These are phyloP conservation scores for Drymonia ruficornis DNA, from an alignment of 2,888 invertebrate species.

Conservation along the genomic window DNA sequence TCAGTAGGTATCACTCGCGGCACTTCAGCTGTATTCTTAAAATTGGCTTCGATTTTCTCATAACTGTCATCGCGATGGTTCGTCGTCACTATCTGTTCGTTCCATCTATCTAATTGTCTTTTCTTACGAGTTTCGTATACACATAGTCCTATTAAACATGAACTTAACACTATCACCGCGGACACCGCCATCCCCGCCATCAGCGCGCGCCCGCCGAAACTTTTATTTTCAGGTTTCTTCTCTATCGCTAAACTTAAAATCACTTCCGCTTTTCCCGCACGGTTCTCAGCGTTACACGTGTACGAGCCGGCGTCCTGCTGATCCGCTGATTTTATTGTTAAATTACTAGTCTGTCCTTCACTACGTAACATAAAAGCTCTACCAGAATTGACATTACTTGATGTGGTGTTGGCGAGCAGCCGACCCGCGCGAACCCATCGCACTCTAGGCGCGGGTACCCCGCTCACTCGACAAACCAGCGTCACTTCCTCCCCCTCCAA, in stretches of 20 bases:
- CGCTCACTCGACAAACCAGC: conserved; percentile 88
- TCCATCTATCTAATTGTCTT: conserved; percentile 81
- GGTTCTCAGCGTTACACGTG: conserved; percentile 91
- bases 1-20: conserved; percentile 65
- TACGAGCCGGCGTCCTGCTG: conserved; percentile 91
- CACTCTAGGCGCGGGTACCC: conserved; percentile 89
- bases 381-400: conserved; percentile 71
- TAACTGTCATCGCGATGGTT: conserved; percentile 87
- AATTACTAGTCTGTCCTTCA: conserved; percentile 88
- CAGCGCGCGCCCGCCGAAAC: conserved; percentile 85
- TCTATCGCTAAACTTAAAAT: conserved; percentile 90
- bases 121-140: conserved; percentile 87
- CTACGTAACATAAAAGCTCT: conserved; percentile 88
- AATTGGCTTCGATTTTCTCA: conserved; percentile 91
- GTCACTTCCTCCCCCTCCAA: conserved; percentile 90
- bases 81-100: conserved; percentile 77
- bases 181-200: conserved; percentile 89
- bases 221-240: conserved; percentile 85
- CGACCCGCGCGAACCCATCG: conserved; percentile 90
- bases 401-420: conserved; percentile 86
- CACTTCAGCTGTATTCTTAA: conserved; percentile 71
- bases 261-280: conserved; percentile 90
- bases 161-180: conserved; percentile 87
- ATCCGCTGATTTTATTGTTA: conserved; percentile 90
- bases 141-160: conserved; percentile 88